These are phyloP conservation scores for Halcyon chelicuti DNA, from an alignment of 2,797 vertebrate genomes.

Conservation along the genomic window DNA sequence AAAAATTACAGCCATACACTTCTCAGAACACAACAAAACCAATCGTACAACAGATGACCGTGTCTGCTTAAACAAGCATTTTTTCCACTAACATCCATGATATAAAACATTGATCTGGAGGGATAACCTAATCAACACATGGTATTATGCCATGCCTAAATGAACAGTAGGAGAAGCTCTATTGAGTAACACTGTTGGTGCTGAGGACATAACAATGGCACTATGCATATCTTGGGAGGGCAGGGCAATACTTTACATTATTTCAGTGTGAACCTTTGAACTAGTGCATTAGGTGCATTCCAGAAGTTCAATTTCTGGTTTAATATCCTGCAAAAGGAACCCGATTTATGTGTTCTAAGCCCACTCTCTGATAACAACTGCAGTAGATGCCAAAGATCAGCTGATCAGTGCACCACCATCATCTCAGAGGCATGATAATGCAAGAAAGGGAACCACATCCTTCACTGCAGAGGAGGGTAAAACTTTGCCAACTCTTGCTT, in stretches of 20 bases:
- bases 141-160: not conserved
- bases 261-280: not conserved
- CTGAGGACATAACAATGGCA: not conserved
- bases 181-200: not conserved
- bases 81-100: not conserved
- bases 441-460: not conserved
- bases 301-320: not conserved
- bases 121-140: not conserved
- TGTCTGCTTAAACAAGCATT: not conserved
- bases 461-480: not conserved
- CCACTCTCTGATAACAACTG: not conserved
- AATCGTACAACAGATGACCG: not conserved
- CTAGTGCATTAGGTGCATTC: not conserved
- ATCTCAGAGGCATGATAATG: not conserved
- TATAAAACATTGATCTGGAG: not conserved
- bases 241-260: not conserved
- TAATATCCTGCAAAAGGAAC: not conserved
- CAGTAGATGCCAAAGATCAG: not conserved
- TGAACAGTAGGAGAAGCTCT: not conserved
- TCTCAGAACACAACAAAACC: not conserved
- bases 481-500: not conserved
- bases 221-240: not conserved
- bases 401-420: not conserved
- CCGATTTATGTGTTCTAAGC: not conserved
- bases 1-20: not conserved